Evolutionary conservation across 1,140 invertebrate genomes (phyloP).

Genomic region (Apocrypta bakeri): DNA sequence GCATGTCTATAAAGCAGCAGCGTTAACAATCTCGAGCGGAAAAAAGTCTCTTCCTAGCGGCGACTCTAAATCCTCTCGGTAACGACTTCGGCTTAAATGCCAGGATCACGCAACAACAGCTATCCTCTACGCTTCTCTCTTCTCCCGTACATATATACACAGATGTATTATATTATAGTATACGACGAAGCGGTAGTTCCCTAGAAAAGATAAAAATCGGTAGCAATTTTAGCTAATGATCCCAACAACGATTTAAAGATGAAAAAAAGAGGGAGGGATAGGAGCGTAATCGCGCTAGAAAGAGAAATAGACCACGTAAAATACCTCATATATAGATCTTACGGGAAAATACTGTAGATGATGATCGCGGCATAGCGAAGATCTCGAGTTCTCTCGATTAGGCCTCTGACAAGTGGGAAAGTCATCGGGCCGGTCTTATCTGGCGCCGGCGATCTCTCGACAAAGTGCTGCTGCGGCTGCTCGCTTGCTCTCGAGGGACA

Average conservation of each 20-base stretch:
- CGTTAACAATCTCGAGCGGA: too few relatives aligned
- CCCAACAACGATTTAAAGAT: slow-evolving; percentile 52
- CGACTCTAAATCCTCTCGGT: too few relatives aligned
- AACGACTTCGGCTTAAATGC: too few relatives aligned
- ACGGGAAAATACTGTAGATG: too few relatives aligned
- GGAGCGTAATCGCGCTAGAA: slow-evolving; percentile 35
- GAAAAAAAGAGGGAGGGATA: too few relatives aligned
- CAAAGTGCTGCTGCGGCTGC: background rate
- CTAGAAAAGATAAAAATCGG: background rate
- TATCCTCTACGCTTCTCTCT: background rate
- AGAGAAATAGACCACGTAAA: slow-evolving; percentile 14
- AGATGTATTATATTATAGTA: too few relatives aligned
- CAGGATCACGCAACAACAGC: too few relatives aligned
- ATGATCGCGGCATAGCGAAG: too few relatives aligned
- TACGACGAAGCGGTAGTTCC: background rate
- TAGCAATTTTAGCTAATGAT: slow-evolving; percentile 50
- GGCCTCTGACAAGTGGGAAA: slow-evolving; percentile 56
- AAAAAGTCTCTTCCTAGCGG: too few relatives aligned
- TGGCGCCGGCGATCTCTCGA: slow-evolving; percentile 44
- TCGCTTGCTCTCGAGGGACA: background rate
- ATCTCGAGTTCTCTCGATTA: slow-evolving; percentile 44
- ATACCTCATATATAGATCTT: too few relatives aligned
- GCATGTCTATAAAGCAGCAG: too few relatives aligned
- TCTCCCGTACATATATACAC: too few relatives aligned
- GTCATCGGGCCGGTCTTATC: slow-evolving; percentile 50